These are phyloP conservation scores for Spodoptera litura DNA, from an alignment of 1,140 invertebrate species.

Conservation along the genomic window DNA sequence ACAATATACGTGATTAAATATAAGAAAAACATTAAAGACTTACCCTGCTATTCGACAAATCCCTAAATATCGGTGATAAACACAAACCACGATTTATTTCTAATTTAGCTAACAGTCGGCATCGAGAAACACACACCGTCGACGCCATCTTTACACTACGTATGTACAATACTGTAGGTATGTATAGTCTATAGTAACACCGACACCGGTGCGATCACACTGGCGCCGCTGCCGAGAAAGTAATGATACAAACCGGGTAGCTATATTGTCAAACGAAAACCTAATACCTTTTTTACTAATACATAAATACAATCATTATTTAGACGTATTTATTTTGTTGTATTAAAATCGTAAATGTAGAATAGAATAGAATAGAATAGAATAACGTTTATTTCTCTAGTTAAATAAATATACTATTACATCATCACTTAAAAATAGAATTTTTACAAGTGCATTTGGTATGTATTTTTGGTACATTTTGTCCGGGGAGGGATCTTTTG, in stretches of 20 bases:
- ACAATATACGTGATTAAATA: conserved; percentile 51
- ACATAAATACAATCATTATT: background rate
- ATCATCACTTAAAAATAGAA: no score
- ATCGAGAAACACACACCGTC: conserved; percentile 85
- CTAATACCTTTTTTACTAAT: background rate
- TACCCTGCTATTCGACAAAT: conserved; percentile 83
- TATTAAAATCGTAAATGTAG: background rate
- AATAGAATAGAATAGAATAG: no score
- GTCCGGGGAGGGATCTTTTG: no score
- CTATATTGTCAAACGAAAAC: conserved; percentile 36
- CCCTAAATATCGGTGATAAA: conserved; percentile 83
- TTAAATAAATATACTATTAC: no score
- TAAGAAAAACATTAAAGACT: conserved; percentile 64
- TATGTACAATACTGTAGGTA: conserved; percentile 60
- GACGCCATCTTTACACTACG: conserved; percentile 86
- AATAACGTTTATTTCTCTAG: no score
- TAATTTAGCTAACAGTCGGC: conserved; percentile 85
- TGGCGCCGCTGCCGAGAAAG: conserved; percentile 60
- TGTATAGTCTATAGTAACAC: conserved; percentile 54
- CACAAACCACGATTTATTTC: conserved; percentile 86
- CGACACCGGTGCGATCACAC: conserved; percentile 58
- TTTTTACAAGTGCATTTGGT: no score
- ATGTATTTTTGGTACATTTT: no score
- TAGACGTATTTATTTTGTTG: no score
- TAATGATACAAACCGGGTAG: conserved; percentile 28